These are phyloP conservation scores for Mactromeris polynyma DNA, from an alignment of 2,888 invertebrate genomes.

Conservation along the genomic window DNA sequence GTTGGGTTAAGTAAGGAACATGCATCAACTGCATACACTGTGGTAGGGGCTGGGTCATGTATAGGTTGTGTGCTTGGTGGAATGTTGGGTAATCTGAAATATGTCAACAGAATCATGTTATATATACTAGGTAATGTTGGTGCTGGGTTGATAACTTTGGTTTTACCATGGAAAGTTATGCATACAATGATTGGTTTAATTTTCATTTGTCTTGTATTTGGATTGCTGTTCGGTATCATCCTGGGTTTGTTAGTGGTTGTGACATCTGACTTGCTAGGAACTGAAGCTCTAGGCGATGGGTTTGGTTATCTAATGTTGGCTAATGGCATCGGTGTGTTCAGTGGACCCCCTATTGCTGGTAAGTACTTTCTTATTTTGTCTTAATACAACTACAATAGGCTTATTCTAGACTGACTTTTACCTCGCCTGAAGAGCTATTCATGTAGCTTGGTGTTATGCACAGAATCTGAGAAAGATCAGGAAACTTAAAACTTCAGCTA, in stretches of 20 bases:
- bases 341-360: constrained; percentile 80
- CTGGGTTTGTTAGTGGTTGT: constrained; percentile 81
- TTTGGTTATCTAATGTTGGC: constrained; percentile 82
- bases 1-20: constrained; percentile 71
- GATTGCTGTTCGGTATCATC: constrained; percentile 79
- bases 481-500: not conserved
- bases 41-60: constrained; percentile 75
- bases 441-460: not conserved
- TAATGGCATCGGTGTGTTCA: constrained; percentile 81
- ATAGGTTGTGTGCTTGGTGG: constrained; percentile 80
- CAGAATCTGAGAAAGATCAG: not conserved
- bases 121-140: constrained; percentile 76
- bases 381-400: not conserved
- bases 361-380: not conserved
- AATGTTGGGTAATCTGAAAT: constrained; percentile 75
- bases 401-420: not conserved
- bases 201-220: constrained; percentile 63
- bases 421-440: not conserved
- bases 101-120: constrained; percentile 71
- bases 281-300: constrained; percentile 77
- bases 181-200: constrained; percentile 59
- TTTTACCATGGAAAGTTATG: constrained; percentile 62
- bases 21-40: constrained; percentile 73
- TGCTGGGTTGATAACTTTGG: constrained; percentile 68
- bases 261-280: constrained; percentile 79